Percentiles rank a stretch among this genome's conserved stretches.
These are phyloP conservation scores for Zhuqinia jingwanae DNA, from an alignment of 2,888 invertebrate genomes.

Conservation along the genomic window DNA sequence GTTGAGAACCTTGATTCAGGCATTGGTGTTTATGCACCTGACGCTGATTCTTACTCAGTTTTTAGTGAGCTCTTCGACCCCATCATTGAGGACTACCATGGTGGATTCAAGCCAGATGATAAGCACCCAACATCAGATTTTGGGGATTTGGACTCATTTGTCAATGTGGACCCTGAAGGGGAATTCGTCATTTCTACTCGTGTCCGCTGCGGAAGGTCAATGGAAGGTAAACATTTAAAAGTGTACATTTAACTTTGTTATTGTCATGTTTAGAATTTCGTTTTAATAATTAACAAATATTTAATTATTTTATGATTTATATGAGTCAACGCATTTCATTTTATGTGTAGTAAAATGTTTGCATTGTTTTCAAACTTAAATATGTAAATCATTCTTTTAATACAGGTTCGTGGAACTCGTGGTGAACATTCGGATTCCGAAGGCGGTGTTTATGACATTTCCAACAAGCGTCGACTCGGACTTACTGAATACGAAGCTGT, in stretches of 20 bases:
- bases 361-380: too few species aligned
- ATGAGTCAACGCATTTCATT: too few species aligned
- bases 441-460: slow-evolving; percentile 83
- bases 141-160: slow-evolving; percentile 94
- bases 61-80: slow-evolving; percentile 97
- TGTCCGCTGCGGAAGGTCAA: slow-evolving; percentile 96
- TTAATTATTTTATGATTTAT: too few species aligned
- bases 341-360: too few species aligned
- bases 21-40: slow-evolving; percentile 98
- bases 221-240: slow-evolving; percentile 77
- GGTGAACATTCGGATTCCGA: slow-evolving; percentile 83
- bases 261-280: not conserved
- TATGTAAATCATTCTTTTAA: too few species aligned
- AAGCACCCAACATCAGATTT: slow-evolving; percentile 97
- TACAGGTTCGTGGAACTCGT: slow-evolving; percentile 81
- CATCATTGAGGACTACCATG: slow-evolving; percentile 98
- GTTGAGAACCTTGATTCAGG: slow-evolving; percentile 98
- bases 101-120: slow-evolving; percentile 96
- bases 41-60: slow-evolving; percentile 96
- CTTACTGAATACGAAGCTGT: slow-evolving; percentile 83
- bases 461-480: slow-evolving; percentile 83
- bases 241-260: not conserved
- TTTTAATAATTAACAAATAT: too few species aligned
- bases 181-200: slow-evolving; percentile 96
- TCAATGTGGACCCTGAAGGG: slow-evolving; percentile 94